Percentiles rank a stretch among this genome's conserved stretches.
Evolutionary conservation across 2,888 invertebrate species (phyloP).

Genomic region (Nysson spinosus): DNA sequence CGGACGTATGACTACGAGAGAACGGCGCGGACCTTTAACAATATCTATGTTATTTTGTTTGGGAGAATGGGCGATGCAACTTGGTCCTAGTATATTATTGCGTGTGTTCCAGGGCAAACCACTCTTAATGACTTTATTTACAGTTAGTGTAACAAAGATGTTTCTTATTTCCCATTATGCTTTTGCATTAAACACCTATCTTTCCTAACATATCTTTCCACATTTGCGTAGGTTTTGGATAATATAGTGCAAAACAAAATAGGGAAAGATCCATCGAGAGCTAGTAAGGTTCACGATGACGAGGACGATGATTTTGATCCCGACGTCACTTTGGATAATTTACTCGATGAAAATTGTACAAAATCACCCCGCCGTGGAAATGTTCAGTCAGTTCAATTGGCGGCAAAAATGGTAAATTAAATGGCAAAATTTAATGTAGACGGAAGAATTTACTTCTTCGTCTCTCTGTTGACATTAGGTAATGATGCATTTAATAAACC

Average conservation of each 20-base stretch:
- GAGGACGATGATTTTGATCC: slow-evolving; percentile 83
- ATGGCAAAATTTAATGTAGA: background rate
- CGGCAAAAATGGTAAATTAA: slow-evolving; percentile 79
- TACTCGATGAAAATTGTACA: slow-evolving; percentile 78
- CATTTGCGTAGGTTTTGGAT: slow-evolving; percentile 71
- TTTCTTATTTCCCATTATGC: too few species aligned
- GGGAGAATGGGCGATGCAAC: slow-evolving; percentile 95
- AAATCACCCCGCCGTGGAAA: slow-evolving; percentile 71
- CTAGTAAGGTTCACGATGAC: slow-evolving; percentile 68
- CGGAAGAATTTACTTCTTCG: background rate
- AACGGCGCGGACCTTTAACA: slow-evolving; percentile 81
- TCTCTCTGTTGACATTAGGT: slow-evolving; percentile 79
- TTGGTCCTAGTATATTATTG: slow-evolving; percentile 84
- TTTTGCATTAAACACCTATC: too few species aligned
- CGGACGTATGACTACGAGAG: slow-evolving; percentile 77
- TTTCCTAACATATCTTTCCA: too few species aligned
- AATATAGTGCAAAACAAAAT: slow-evolving; percentile 73
- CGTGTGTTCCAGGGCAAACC: slow-evolving; percentile 79
- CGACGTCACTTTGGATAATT: slow-evolving; percentile 85
- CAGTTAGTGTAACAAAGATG: too few species aligned
- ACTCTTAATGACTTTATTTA: slow-evolving; percentile 85
- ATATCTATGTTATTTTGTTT: slow-evolving; percentile 92
- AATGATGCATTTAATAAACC: slow-evolving; percentile 92
- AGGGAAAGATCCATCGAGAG: slow-evolving; percentile 48
- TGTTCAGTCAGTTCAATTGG: slow-evolving; percentile 79